A percentile compares a stretch with the other conserved stretches of the same genome.
phyloP scores from a whole-genome alignment of 1,140 invertebrate species.

The Aphelenchoides avenae region DNA sequence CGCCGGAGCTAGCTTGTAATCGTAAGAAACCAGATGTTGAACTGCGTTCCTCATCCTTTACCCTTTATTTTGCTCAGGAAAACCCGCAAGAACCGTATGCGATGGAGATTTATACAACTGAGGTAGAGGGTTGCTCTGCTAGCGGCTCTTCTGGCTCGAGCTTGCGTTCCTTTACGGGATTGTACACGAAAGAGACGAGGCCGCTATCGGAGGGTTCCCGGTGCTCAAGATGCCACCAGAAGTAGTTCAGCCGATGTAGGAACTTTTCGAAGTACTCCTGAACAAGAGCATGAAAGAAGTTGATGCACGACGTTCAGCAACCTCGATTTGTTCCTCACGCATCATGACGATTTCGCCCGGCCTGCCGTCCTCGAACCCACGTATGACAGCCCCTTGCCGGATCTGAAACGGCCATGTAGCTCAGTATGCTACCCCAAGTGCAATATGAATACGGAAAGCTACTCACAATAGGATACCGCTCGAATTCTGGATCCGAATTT shows the following conservation, averaged over 20 bases:
- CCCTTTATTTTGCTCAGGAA: too few relatives aligned
- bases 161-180: too few relatives aligned
- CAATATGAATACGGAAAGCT: too few relatives aligned
- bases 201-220: background rate
- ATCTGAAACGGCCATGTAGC: slow-evolving; percentile 9
- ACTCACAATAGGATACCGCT: too few relatives aligned
- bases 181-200: slow-evolving; percentile 17
- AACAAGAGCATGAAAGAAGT: background rate
- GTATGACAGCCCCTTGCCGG: slow-evolving; percentile 18
- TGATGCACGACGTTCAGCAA: background rate
- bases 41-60: too few relatives aligned
- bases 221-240: slow-evolving; percentile 19
- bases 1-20: too few relatives aligned
- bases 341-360: slow-evolving; percentile 12
- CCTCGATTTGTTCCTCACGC: slow-evolving; percentile 7
- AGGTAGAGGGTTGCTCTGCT: too few relatives aligned
- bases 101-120: too few relatives aligned
- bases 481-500: slow-evolving; percentile 10
- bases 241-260: slow-evolving; percentile 13
- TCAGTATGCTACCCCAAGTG: too few relatives aligned
- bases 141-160: too few relatives aligned
- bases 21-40: too few relatives aligned
- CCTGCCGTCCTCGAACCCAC: slow-evolving; percentile 22
- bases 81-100: too few relatives aligned
- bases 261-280: slow-evolving; percentile 19